phyloP scores from a whole-genome alignment of 2,888 invertebrate species.

The Rhogogaster chlorosoma region DNA sequence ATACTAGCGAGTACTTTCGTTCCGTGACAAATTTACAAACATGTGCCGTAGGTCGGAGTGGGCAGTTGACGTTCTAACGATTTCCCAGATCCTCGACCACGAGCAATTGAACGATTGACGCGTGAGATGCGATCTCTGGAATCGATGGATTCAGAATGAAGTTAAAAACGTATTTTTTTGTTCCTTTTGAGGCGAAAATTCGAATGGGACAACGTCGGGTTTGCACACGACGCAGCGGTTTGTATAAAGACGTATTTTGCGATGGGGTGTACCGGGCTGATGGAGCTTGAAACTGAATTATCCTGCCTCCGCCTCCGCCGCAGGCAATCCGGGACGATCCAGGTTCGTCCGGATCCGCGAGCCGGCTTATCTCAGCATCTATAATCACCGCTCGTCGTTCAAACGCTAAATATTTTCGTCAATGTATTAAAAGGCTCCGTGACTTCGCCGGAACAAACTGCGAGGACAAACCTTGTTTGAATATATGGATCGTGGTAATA shows the following conservation, averaged over 20 bases:
- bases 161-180: background rate
- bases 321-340: slow-evolving; percentile 54
- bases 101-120: background rate
- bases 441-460: slow-evolving; percentile 66
- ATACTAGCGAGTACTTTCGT: slow-evolving; percentile 19
- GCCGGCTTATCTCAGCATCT: slow-evolving; percentile 48
- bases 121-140: background rate
- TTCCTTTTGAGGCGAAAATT: background rate
- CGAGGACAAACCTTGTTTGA: background rate
- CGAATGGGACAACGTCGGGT: background rate
- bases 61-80: background rate
- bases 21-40: slow-evolving; percentile 38
- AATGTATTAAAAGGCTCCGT: slow-evolving; percentile 53
- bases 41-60: background rate
- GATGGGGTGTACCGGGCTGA: slow-evolving; percentile 67
- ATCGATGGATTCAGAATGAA: background rate
- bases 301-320: slow-evolving; percentile 65
- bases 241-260: slow-evolving; percentile 49
- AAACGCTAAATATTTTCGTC: slow-evolving; percentile 46
- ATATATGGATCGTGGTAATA: background rate
- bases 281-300: slow-evolving; percentile 74
- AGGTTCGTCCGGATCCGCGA: slow-evolving; percentile 46
- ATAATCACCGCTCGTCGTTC: slow-evolving; percentile 47
- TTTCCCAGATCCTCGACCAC: background rate
- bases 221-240: slow-evolving; percentile 24